phyloP scores from a whole-genome alignment of 2,113 vertebrate species.

The Benitochromis conjunctus region DNA sequence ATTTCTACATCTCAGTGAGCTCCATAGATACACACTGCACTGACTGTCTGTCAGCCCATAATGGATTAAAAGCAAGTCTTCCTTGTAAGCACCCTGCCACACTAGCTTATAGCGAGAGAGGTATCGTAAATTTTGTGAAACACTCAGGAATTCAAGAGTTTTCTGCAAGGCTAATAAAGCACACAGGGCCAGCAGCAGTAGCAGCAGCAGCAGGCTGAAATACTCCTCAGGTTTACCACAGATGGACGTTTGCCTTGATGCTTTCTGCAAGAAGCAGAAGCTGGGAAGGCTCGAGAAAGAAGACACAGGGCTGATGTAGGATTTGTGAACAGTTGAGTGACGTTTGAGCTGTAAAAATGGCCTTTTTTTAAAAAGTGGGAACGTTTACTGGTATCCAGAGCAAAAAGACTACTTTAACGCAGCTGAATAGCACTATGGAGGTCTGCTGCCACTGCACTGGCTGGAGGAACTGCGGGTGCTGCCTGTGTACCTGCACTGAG shows the following conservation, averaged over 20 bases:
- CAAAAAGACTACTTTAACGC: conserved; percentile 11
- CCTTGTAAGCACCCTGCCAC: background rate
- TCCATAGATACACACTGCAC: background rate
- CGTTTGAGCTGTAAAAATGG: background rate
- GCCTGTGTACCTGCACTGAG: conserved; percentile 36
- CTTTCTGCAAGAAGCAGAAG: background rate
- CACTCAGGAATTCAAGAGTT: conserved; percentile 22
- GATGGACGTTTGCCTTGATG: conserved; percentile 17
- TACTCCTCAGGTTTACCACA: conserved; percentile 21
- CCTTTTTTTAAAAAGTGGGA: background rate
- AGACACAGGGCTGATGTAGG: background rate
- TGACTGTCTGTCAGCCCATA: background rate
- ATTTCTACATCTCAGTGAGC: background rate
- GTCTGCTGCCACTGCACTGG: conserved; percentile 51
- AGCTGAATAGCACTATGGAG: conserved; percentile 26
- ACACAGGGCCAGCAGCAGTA: conserved; percentile 10
- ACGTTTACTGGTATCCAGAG: conserved; percentile 13
- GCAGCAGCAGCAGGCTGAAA: conserved; percentile 1
- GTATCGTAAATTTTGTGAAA: conserved; percentile 21
- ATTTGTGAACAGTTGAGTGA: background rate
- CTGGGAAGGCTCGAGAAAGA: background rate
- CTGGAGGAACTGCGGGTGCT: conserved; percentile 44
- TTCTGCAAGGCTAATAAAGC: conserved; percentile 30
- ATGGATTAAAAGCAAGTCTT: background rate
- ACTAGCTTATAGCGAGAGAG: conserved; percentile 7